These are phyloP conservation scores for Monopterus albus DNA, from an alignment of 2,113 vertebrate genomes.

Conservation along the genomic window DNA sequence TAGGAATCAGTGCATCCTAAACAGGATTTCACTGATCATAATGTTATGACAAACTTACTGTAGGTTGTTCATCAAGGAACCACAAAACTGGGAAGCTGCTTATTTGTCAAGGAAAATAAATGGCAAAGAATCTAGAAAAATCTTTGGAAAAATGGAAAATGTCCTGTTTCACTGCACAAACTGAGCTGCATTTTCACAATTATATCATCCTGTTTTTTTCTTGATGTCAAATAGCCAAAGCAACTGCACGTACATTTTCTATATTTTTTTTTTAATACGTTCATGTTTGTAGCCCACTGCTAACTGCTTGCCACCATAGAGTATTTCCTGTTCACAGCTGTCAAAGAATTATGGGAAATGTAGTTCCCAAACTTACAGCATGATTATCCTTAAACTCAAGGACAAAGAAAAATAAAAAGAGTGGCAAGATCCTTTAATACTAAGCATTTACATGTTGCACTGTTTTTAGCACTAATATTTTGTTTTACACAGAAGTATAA, in stretches of 20 bases:
- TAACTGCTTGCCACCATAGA: not conserved
- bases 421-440: constrained; percentile 7
- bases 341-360: not conserved
- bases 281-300: not conserved
- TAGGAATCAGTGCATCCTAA: not conserved
- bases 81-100: not conserved
- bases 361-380: not conserved
- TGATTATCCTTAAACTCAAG: not conserved
- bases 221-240: not conserved
- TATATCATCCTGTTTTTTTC: constrained; percentile 5
- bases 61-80: not conserved
- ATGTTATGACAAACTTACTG: not conserved
- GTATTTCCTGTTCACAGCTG: not conserved
- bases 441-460: not conserved
- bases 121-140: not conserved
- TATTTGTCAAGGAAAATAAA: not conserved
- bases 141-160: too few relatives aligned
- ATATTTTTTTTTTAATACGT: too few relatives aligned
- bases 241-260: not conserved
- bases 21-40: not conserved
- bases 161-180: not conserved
- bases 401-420: not conserved
- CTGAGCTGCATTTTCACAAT: not conserved
- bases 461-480: not conserved
- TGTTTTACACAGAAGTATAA: too few relatives aligned